Percentiles rank a stretch among this genome's conserved stretches.
Conservation (phyloP, 2,888 invertebrate genomes). For the Synanthedon andrenaeformis region DNA sequence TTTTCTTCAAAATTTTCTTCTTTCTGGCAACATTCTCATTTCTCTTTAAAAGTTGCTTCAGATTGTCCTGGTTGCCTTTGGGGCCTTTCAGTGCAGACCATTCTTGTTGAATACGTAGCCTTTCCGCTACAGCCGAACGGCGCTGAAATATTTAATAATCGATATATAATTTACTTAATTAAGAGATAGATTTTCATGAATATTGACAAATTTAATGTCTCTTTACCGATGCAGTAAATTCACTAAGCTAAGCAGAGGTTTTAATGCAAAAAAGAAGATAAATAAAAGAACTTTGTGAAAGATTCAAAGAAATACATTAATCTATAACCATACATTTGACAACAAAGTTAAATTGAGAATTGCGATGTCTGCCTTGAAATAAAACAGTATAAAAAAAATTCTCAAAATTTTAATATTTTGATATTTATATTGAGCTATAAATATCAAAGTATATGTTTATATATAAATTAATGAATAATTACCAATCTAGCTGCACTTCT, state of each 20-base stretch:
- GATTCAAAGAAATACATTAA: too few relatives aligned
- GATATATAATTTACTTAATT: not conserved
- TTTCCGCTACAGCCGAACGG: conserved; percentile 48
- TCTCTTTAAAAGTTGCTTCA: not conserved
- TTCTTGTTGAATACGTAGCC: conserved; percentile 45
- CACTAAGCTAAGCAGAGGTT: too few relatives aligned
- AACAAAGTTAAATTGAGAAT: too few relatives aligned
- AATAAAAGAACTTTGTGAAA: too few relatives aligned
- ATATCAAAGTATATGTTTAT: not conserved
- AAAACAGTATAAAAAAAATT: too few relatives aligned
- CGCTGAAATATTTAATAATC: conserved; percentile 27
- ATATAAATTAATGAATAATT: conserved; percentile 16
- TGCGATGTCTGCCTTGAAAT: too few relatives aligned
- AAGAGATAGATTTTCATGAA: not conserved
- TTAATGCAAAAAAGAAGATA: too few relatives aligned
- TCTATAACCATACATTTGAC: too few relatives aligned
- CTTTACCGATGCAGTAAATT: too few relatives aligned
- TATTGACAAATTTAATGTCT: not conserved
- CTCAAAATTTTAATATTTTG: too few relatives aligned
- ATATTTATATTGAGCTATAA: too few relatives aligned
- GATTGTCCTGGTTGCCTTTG: not conserved
- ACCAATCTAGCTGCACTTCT: conserved; percentile 48
- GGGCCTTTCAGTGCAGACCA: conserved; percentile 45
- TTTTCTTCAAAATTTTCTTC: conserved; percentile 1
- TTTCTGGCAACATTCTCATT: conserved; percentile 4